Base-by-base conservation (phyloP, 2,888 invertebrate genomes). In the Campopleginae sp. region DNA sequence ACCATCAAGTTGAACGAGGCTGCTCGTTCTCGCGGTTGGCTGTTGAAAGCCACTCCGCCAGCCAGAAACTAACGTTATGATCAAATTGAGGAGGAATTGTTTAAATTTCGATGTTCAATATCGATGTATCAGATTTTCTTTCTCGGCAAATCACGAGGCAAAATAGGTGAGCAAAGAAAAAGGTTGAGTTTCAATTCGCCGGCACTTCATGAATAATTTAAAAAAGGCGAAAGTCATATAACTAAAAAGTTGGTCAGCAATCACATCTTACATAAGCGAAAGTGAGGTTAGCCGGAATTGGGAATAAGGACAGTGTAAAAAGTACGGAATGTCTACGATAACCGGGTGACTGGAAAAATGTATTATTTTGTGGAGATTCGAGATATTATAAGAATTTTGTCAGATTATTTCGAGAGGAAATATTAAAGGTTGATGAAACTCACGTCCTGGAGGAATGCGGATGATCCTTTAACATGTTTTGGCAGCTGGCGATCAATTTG, bases 361-460 rank as follows among this genome's bases (percentile, higher is more conserved):
- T 17, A 2, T 27, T 12, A 51, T 12, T 79, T 31, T n/a, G 6
- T 63, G 42, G 61, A 19, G 8, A 42, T 68, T 66, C 38, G 8
- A 23, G 14, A 38, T 51, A 19, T 7, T 12, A 19, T 27, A 12
- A 19, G 6, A 42, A n/a, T 7, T 77, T 1, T 3, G 2, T 46
- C 1, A 31, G 1, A 38, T 51, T 0, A n/a, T 33, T 46, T 46
- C 19, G 17, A 12, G 46, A 2, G 14, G 17, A 19, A 8, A 23
- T 42, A 17, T 74, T 19, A 19, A 23, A 66, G n/a, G 38, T 23
- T 38, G 14, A n/a, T 33, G 10, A 44, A 68, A 65, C 94, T 93
- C 91, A 95, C 95, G 92, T 95, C 94, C 93, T 95, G 95, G 85
- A 95, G 92, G 94, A 95, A 95, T 88, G 94, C 94, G 61, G 95